Conservation (phyloP, 1,140 invertebrate genomes). For the Pogonomyrmex barbatus region DNA sequence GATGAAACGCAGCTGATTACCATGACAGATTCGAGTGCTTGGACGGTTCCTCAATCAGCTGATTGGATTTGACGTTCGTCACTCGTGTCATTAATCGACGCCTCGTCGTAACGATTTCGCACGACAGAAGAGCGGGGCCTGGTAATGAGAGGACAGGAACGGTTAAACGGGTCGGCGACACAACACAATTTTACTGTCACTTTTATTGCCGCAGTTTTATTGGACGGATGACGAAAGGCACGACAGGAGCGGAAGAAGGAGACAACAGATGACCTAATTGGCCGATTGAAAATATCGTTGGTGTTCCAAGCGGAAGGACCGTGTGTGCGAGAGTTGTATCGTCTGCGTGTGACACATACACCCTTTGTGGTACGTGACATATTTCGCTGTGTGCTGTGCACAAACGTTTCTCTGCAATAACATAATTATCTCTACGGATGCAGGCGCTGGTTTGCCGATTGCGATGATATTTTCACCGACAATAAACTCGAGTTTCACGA, state of each 20-base stretch:
- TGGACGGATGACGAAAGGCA: constrained; percentile 56
- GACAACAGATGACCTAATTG: constrained; percentile 33
- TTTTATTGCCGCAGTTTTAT: constrained; percentile 61
- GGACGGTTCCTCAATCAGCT: constrained; percentile 3
- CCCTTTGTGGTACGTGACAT: neutral
- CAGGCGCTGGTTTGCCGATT: neutral
- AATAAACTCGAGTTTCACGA: neutral
- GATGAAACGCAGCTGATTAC: constrained; percentile 9
- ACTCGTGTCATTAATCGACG: constrained; percentile 51
- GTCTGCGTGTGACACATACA: neutral
- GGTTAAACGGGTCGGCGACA: constrained; percentile 41
- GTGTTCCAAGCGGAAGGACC: constrained; percentile 14
- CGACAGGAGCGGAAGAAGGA: constrained; percentile 49
- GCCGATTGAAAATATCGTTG: constrained; percentile 13
- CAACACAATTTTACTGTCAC: constrained; percentile 57
- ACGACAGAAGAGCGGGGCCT: constrained; percentile 65
- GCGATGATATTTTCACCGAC: neutral
- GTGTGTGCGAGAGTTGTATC: neutral
- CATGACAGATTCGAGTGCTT: neutral
- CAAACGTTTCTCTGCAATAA: neutral
- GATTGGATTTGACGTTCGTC: constrained; percentile 57
- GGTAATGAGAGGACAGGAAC: constrained; percentile 29
- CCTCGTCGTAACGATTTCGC: constrained; percentile 62
- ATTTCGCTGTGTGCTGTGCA: neutral
- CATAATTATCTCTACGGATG: constrained; percentile 31